Conservation (phyloP, 2,113 vertebrate species). For the Tyto alba region DNA sequence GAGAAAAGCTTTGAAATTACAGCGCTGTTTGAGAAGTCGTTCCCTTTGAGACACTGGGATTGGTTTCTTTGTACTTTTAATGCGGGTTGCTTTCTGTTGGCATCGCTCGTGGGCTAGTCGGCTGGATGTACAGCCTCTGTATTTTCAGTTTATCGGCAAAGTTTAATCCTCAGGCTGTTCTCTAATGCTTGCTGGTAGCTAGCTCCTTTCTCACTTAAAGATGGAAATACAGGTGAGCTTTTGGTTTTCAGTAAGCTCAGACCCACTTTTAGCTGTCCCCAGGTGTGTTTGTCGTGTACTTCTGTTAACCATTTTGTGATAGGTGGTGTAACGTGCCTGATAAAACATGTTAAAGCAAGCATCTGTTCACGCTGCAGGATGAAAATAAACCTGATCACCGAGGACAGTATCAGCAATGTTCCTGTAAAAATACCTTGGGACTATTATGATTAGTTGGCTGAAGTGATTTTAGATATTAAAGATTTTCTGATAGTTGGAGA, state of each 20-base stretch:
- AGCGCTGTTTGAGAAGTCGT: not conserved
- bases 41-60: not conserved
- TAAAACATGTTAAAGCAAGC: not conserved
- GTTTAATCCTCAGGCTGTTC: constrained; percentile 29
- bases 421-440: not conserved
- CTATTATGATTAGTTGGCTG: not conserved
- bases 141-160: not conserved
- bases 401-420: not conserved
- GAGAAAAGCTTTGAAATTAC: constrained; percentile 26
- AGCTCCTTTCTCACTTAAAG: not conserved
- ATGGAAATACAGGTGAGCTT: not conserved
- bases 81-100: not conserved
- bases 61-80: constrained; percentile 17
- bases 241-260: not conserved
- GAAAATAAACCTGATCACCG: not conserved
- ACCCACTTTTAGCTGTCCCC: not conserved
- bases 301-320: not conserved
- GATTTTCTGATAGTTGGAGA: not conserved
- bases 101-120: not conserved
- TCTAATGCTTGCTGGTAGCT: not conserved
- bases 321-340: not conserved
- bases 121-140: not conserved
- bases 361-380: not conserved
- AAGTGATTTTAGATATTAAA: not conserved
- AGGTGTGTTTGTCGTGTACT: not conserved